These are phyloP conservation scores for Drepana falcataria DNA, from an alignment of 2,888 invertebrate genomes.

Conservation along the genomic window DNA sequence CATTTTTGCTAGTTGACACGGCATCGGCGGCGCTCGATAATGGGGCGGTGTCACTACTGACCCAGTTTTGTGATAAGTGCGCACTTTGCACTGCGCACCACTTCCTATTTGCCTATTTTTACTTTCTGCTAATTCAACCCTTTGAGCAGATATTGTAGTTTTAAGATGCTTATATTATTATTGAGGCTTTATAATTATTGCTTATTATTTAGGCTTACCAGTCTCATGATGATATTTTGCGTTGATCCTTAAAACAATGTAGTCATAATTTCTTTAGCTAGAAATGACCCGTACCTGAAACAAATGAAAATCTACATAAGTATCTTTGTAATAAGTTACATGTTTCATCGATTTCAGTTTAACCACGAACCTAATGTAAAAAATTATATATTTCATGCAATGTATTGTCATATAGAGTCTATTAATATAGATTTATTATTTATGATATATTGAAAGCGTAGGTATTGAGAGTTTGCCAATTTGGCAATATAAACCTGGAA, in stretches of 20 bases:
- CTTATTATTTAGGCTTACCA: conserved; percentile 45
- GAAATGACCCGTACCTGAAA: conserved; percentile 54
- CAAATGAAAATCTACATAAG: conserved; percentile 19
- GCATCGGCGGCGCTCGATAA: conserved; percentile 64
- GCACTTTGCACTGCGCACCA: conserved; percentile 74
- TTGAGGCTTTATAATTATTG: no score
- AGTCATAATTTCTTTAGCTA: conserved; percentile 40
- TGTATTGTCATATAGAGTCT: no score
- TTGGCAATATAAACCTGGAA: conserved; percentile 45
- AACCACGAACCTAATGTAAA: no score
- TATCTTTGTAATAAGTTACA: conserved; percentile 1
- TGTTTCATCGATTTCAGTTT: no score
- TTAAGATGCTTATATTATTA: conserved; percentile 10
- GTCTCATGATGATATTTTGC: conserved; percentile 59
- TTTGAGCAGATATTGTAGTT: conserved; percentile 8
- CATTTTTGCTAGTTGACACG: conserved; percentile 47
- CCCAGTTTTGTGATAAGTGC: conserved; percentile 74
- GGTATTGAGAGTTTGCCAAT: conserved; percentile 59
- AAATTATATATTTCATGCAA: no score
- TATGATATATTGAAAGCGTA: conserved; percentile 26
- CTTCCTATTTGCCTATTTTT: conserved; percentile 64
- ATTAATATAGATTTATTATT: background rate
- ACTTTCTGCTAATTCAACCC: conserved; percentile 40
- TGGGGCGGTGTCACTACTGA: conserved; percentile 77
- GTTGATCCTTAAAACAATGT: conserved; percentile 25